A percentile compares a stretch with the other conserved stretches of the same genome.
These are phyloP conservation scores for Odobenus rosmarus DNA, from an alignment of 2,113 vertebrate genomes.

Conservation along the genomic window DNA sequence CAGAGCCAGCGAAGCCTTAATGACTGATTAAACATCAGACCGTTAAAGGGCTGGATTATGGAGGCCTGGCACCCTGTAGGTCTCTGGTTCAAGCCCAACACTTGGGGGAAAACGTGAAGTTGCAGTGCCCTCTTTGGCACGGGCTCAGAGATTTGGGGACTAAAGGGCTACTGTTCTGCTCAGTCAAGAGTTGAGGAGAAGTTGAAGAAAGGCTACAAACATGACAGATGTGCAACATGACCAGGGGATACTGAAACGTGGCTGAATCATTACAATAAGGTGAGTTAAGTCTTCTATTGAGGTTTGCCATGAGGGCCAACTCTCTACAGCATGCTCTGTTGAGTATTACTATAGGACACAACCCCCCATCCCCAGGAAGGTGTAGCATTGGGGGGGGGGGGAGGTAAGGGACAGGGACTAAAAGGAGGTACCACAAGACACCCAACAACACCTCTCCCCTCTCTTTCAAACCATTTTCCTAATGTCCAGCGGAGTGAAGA, in stretches of 20 bases:
- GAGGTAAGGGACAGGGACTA: background rate
- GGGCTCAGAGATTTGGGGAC: background rate
- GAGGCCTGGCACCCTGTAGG: background rate
- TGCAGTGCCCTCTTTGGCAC: background rate
- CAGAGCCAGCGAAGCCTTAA: background rate
- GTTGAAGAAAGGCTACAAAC: background rate
- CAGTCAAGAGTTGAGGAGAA: background rate
- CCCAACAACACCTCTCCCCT: background rate
- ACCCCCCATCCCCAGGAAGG: background rate
- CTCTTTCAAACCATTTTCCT: conserved; percentile 10
- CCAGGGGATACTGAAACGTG: background rate
- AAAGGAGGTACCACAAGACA: background rate
- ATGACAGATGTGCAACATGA: background rate
- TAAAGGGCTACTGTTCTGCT: background rate
- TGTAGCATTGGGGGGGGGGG: background rate
- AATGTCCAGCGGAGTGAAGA: background rate
- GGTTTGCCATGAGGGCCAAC: background rate
- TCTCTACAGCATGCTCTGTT: background rate
- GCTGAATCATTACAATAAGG: background rate
- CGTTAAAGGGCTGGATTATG: background rate
- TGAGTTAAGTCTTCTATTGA: background rate
- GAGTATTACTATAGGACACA: background rate
- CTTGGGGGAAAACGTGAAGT: background rate
- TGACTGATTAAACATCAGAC: background rate
- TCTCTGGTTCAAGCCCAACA: background rate